These are phyloP conservation scores for Platerodrilus igneus DNA, from an alignment of 2,888 invertebrate species.

Conservation along the genomic window DNA sequence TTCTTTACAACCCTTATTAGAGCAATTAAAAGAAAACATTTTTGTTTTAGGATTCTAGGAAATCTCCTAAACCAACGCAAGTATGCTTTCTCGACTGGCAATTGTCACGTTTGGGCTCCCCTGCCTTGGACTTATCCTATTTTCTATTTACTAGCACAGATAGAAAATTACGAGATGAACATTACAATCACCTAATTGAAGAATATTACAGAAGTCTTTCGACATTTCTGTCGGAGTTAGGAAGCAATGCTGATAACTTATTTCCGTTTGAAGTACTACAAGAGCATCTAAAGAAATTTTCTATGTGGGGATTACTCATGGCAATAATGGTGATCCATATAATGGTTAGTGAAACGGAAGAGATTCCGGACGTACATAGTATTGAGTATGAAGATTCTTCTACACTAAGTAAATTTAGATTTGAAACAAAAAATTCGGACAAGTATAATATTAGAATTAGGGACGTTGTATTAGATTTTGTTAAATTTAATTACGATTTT, in stretches of 20 bases:
- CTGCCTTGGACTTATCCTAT: slow-evolving; percentile 37
- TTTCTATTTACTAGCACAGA: slow-evolving; percentile 35
- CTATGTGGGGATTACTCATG: slow-evolving; percentile 33
- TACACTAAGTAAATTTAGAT: slow-evolving; percentile 23
- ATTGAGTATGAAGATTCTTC: slow-evolving; percentile 11
- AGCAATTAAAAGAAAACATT: slow-evolving; percentile 7
- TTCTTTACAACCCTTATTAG: background rate
- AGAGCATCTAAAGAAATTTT: slow-evolving; percentile 34
- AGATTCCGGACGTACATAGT: slow-evolving; percentile 27
- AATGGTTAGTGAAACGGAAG: slow-evolving; percentile 30
- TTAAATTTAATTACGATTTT: slow-evolving; percentile 13
- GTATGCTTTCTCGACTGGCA: slow-evolving; percentile 36
- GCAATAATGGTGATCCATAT: slow-evolving; percentile 31
- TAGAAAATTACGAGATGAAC: slow-evolving; percentile 27
- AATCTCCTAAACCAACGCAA: slow-evolving; percentile 28
- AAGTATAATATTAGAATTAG: slow-evolving; percentile 23
- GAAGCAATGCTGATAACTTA: slow-evolving; percentile 31
- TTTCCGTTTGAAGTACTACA: slow-evolving; percentile 34
- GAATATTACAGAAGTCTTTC: slow-evolving; percentile 33
- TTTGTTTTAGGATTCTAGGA: slow-evolving; percentile 16
- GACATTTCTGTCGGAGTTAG: slow-evolving; percentile 27
- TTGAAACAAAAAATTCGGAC: slow-evolving; percentile 21
- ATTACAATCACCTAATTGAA: slow-evolving; percentile 30
- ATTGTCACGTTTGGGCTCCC: slow-evolving; percentile 30
- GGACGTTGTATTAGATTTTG: slow-evolving; percentile 19